phyloP scores from a whole-genome alignment of 2,797 vertebrate genomes.

The Luscinia megarhynchos region DNA sequence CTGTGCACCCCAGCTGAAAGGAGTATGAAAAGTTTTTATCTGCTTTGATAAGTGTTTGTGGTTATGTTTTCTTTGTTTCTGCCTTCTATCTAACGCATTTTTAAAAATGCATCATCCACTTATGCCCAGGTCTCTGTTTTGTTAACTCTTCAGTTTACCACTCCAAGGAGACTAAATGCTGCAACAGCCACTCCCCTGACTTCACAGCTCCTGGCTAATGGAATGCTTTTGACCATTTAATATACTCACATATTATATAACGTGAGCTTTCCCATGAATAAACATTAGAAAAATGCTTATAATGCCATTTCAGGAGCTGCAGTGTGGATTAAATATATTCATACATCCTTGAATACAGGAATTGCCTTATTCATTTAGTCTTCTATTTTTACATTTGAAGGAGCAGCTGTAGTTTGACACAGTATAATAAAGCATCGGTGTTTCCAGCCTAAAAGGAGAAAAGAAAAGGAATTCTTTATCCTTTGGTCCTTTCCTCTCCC shows the following conservation, averaged over 20 bases:
- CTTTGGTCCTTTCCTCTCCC: background rate
- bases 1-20: background rate
- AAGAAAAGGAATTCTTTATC: background rate
- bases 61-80: background rate
- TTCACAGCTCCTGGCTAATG: constrained; percentile 7
- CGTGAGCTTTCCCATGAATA: background rate
- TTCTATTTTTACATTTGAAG: background rate
- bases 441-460: background rate
- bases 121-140: background rate
- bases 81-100: background rate
- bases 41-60: background rate
- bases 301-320: background rate
- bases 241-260: background rate
- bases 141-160: background rate
- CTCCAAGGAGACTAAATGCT: background rate
- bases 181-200: background rate
- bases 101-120: background rate
- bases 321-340: background rate
- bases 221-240: background rate
- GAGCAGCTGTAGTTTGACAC: background rate
- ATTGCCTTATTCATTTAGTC: background rate
- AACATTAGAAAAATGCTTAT: background rate
- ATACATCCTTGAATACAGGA: background rate
- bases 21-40: background rate
- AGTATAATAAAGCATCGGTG: background rate